Evolutionary conservation across 2,797 vertebrate genomes (phyloP), one percentile per base, ranked within the genome.

Genomic region (Coluber constrictor): DNA sequence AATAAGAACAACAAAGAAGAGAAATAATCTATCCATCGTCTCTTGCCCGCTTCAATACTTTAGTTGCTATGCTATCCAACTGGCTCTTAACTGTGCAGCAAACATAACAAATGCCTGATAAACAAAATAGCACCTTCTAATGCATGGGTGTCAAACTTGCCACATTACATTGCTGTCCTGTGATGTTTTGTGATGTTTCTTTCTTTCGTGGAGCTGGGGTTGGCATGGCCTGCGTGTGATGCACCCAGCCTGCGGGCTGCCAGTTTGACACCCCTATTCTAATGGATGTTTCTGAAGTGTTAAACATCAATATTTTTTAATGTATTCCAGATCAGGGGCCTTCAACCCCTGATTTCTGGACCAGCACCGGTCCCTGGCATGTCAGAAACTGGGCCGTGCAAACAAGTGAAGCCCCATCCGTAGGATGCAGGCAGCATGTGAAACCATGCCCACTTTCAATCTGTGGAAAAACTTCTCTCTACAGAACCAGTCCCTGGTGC

Each of bases 261-360:
- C 56, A 56, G 56, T 55, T 56, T 56, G 56, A 16, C 15, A 56
- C 56, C 15, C 3, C 15, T 56, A 15, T 94, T 96, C 92, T 91
- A 93, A 91, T 93, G 90, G 59, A 92, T 91, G 92, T 93, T 94
- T 88, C 95, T 91, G 93, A 91, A 86, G 87, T 90, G 88, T 93
- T 92, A 23, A 92, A 7, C 0, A 0, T 94, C 92, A 93, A 90
- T 96, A 95, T 88, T 59, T 86, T 93, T 96, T 96, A 97, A 96
- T 95, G 90, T 74, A 56, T 95, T 96, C 96, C 96, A 96, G 96
- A 95, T 92, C 90, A 83, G 16, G 16, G 15, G n/a, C 16, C 29
- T 5, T 13, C 63, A 70, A 32, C 1, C 13, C 5, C n/a, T 7
- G 5, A 15, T 74, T n/a, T n/a, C 0, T 18, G 6, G 32, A 74